These are phyloP conservation scores for Genyomyrus donnyi DNA, from an alignment of 2,113 vertebrate species.

Conservation along the genomic window DNA sequence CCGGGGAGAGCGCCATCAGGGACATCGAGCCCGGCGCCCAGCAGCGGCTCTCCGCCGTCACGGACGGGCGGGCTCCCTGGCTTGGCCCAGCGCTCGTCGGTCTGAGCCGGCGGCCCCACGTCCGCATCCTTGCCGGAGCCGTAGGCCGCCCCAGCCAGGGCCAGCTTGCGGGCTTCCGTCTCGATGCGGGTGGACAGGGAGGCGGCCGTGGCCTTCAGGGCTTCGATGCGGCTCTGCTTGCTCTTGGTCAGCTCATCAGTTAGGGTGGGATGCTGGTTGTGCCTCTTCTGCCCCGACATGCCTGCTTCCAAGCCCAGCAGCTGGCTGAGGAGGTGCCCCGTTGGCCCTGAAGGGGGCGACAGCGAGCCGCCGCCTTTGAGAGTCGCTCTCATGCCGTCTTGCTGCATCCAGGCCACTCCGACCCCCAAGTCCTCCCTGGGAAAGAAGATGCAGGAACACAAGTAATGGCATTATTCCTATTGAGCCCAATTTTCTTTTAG, in stretches of 20 bases:
- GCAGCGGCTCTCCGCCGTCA: constrained; percentile 63
- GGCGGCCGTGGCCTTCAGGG: constrained; percentile 83
- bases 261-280: constrained; percentile 41
- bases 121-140: constrained; percentile 56
- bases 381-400: constrained; percentile 61
- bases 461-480: not conserved
- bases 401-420: constrained; percentile 60
- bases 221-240: constrained; percentile 77
- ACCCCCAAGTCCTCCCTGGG: constrained; percentile 65
- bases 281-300: constrained; percentile 42
- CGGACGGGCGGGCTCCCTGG: constrained; percentile 65
- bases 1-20: constrained; percentile 72
- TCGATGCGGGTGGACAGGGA: constrained; percentile 88
- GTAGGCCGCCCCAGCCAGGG: constrained; percentile 62
- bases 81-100: constrained; percentile 56
- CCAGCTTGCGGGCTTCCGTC: constrained; percentile 81
- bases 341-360: constrained; percentile 45
- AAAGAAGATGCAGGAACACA: not conserved
- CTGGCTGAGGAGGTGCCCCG: constrained; percentile 66
- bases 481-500: not conserved
- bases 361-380: constrained; percentile 38
- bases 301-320: constrained; percentile 62
- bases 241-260: constrained; percentile 55
- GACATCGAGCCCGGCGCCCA: constrained; percentile 61
- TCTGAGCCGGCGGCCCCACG: constrained; percentile 37